Evolutionary conservation across 2,113 vertebrate species (phyloP).

Genomic region (Colius striatus): DNA sequence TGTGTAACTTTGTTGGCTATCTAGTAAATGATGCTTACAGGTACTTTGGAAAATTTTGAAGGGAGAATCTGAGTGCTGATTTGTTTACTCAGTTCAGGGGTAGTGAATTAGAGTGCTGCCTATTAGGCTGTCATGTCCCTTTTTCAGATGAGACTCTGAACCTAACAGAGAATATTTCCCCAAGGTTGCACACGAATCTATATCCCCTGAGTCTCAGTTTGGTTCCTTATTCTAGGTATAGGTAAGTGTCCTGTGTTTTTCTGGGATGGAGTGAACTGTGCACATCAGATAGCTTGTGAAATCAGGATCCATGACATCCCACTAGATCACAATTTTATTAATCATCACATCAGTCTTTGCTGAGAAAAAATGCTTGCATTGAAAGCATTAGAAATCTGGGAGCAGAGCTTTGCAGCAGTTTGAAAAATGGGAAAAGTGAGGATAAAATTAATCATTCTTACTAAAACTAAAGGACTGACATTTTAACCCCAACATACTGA

Average conservation of each 20-base stretch:
- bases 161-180: neutral
- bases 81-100: neutral
- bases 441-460: neutral
- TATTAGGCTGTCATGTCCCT: neutral
- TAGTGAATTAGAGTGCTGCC: neutral
- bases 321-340: neutral
- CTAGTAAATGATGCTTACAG: neutral
- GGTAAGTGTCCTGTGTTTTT: neutral
- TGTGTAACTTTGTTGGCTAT: neutral
- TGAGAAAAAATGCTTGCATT: neutral
- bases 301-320: neutral
- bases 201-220: neutral
- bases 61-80: neutral
- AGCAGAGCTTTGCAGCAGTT: neutral
- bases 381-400: neutral
- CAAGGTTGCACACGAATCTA: neutral
- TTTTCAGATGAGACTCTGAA: neutral
- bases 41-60: neutral
- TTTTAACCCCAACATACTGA: neutral
- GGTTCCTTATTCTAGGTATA: neutral
- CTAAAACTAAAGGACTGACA: neutral
- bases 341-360: neutral
- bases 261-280: neutral
- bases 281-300: neutral
- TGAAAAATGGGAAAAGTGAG: neutral